A percentile compares a stretch with the other conserved stretches of the same genome.
Evolutionary conservation across 2,888 invertebrate genomes (phyloP).

Genomic region (Elmis aenea): DNA sequence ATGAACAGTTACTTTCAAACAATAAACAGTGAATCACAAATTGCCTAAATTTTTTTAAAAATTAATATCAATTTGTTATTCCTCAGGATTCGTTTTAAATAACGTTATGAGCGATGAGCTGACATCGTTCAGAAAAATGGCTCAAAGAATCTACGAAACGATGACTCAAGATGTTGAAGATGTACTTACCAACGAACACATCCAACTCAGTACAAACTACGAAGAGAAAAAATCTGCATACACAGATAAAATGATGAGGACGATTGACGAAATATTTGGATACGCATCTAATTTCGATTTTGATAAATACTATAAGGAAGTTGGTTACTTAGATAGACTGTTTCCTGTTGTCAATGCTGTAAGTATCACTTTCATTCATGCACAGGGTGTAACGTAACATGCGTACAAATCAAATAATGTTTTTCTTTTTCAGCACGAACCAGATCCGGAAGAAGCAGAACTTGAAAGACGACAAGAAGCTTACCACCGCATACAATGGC

Average conservation of each 20-base stretch:
- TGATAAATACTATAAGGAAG: conserved; percentile 34
- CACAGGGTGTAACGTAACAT: too few species aligned
- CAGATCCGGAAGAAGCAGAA: conserved; percentile 31
- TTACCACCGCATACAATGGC: conserved; percentile 43
- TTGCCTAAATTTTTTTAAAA: conserved; percentile 1
- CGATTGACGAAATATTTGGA: conserved; percentile 38
- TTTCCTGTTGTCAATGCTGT: conserved; percentile 28
- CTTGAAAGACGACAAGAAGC: conserved; percentile 38
- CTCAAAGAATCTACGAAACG: conserved; percentile 42
- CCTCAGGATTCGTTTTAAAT: conserved; percentile 31
- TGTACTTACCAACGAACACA: conserved; percentile 42
- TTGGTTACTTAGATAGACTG: conserved; percentile 31
- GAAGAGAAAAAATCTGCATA: conserved; percentile 32
- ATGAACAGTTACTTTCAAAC: conserved; percentile 1
- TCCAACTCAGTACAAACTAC: conserved; percentile 36
- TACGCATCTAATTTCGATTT: conserved; percentile 41
- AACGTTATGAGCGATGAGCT: conserved; percentile 38
- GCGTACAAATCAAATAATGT: too few species aligned
- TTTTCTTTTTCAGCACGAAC: too few species aligned
- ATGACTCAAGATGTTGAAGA: conserved; percentile 45
- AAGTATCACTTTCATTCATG: too few species aligned
- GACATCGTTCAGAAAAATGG: conserved; percentile 35
- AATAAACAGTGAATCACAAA: too few species aligned
- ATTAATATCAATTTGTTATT: conserved; percentile 2
- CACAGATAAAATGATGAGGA: conserved; percentile 37